These are phyloP conservation scores for Aptenodytes patagonicus DNA, from an alignment of 2,113 vertebrate genomes.

Conservation along the genomic window DNA sequence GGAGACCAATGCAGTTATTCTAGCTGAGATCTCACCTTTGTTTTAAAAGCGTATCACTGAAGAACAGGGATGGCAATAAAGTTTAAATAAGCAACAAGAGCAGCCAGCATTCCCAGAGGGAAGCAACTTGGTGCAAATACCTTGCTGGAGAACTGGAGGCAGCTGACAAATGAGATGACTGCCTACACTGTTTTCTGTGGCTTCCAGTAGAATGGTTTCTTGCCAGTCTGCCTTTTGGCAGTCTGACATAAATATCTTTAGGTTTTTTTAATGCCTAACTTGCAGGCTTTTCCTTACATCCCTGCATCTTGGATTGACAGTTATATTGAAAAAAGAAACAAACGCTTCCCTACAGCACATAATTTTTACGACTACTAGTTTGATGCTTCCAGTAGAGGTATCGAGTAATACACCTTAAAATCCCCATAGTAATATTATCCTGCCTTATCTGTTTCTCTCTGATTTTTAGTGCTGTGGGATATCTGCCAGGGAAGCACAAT, in stretches of 20 bases:
- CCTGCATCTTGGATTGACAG: background rate
- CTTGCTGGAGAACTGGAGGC: background rate
- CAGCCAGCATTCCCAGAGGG: background rate
- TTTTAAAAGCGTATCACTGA: background rate
- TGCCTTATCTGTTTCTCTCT: background rate
- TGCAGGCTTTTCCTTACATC: background rate
- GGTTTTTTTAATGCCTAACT: background rate
- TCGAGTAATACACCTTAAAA: background rate
- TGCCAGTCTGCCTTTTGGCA: background rate
- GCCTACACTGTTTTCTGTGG: background rate
- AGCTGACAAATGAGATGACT: background rate
- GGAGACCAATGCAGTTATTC: background rate
- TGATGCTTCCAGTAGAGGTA: background rate
- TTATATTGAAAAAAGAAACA: background rate
- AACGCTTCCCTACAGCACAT: background rate
- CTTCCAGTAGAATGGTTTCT: background rate
- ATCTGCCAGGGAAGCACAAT: background rate
- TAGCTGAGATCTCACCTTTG: background rate
- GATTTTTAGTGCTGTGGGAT: background rate
- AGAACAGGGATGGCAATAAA: background rate
- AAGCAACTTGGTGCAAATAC: background rate
- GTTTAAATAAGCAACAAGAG: background rate
- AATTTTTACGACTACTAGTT: background rate
- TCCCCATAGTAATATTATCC: background rate
- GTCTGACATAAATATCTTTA: background rate